Base-by-base conservation (phyloP, 2,113 vertebrate species). In the Pica pica region DNA sequence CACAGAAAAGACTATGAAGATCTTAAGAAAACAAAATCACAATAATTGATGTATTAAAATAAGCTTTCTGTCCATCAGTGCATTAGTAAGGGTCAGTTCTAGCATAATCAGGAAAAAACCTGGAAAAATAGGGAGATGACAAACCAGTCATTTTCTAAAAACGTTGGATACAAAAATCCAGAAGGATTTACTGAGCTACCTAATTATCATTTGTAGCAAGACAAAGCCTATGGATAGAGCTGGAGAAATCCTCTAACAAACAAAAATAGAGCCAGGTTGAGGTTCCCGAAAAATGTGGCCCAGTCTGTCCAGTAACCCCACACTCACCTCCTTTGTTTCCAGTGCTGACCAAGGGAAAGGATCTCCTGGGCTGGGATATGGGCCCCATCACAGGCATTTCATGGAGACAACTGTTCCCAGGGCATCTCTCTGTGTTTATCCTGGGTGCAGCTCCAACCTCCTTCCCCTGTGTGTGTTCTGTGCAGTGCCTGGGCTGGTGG, bases 401-500 rank as follows among this genome's bases (percentile, higher is more conserved):
- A 8, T 0, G 1, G 49, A 76, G 33, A 23, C 33, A 50, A 0
- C 71, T 6, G 1, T 50, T 80, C 56, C 33, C 2, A 1, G 37
- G 44, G 31, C 37, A 57, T 31, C 52, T 57, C 23, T 57, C 49
- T 7, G 4, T 33, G 0, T 4, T 22, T 24, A 41, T 13, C n/a
- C 14, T 2, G 44, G 28, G 19, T 24, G 14, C 71, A 31, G 11
- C 10, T 47, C 57, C 90, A 68, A 1, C 33, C 33, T 63, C 39
- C 52, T 50, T 33, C 5, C n/a, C 39, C 33, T 21, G 11, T 18
- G 22, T 3, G 0, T 4, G 26, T 7, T 52, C 49, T 33, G 10
- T n/a, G 56, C 0, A 1, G 61, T 15, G 13, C 35, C 8, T 2
- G 33, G 60, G 77, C 44, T 47, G 85, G 44, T 9, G 35, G 44